Evolutionary conservation across 2,888 invertebrate genomes (phyloP), one percentile per base, ranked within the genome.

Genomic region (Ormyrus rosae): DNA sequence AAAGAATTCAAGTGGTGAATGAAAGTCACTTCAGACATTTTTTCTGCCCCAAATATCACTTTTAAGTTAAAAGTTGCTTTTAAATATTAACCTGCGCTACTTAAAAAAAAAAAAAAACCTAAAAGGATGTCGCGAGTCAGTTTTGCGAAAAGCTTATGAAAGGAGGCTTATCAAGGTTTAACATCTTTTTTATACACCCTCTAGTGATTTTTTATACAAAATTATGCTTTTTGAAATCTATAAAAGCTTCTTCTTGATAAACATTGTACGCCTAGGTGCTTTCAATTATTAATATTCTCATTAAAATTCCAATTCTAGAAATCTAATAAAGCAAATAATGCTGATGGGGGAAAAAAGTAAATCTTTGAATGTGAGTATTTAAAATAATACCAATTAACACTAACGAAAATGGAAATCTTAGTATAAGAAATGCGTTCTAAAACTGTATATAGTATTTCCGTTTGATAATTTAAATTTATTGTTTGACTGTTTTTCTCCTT

Each of bases 151-250:
- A 72, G 67, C 60, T 71, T 55, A n/a, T 65, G 67, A 79, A 70
- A 55, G 70, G 60, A 53, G 55, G 58, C 48, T 58, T 75, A 80
- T 80, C 75, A 53, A 74, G 34, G 3, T 46, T 51, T 11, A 75
- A 74, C 51, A 80, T 80, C 74, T 80, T 70, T 73, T 70, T 74
- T 19, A 58, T 65, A 19, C 10, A 6, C 10, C 51, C 65, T 60
- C 64, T 58, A 46, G 13, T 13, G 55, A 51, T 65, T 60, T 61
- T 67, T 19, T 61, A 13, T 45, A 34, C 46, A 53, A 65, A 65
- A 13, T 58, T 50, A 65, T 55, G 34, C 46, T 50, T 46, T 48
- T 70, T 5, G 9, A 55, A 72, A 53, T 45, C 53, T 6, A 10
- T 13, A 63, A n/a, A 9, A 34, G 63, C 69, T 76, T 46, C 5